phyloP scores from a whole-genome alignment of 1,140 invertebrate genomes.

The Batillaria attramentaria region DNA sequence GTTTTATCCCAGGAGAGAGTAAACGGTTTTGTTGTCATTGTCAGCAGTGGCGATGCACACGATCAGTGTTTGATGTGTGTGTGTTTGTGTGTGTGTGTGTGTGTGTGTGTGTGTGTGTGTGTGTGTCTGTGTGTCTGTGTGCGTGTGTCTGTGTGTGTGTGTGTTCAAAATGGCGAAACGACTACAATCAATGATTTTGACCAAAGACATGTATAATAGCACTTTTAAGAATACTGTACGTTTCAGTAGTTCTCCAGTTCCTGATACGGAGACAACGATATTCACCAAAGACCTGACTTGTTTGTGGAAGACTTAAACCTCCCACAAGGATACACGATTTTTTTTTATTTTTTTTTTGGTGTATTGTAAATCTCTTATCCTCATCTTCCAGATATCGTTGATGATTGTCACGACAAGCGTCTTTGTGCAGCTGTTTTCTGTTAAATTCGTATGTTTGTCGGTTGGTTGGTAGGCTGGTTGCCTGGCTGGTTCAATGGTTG shows the following conservation, averaged over 20 bases:
- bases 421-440: too few relatives aligned
- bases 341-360: too few relatives aligned
- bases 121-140: not conserved
- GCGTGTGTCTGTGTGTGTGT: not conserved
- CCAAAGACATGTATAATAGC: not conserved
- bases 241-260: not conserved
- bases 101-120: not conserved
- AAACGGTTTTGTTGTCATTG: not conserved
- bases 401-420: too few relatives aligned
- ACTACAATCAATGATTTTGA: not conserved
- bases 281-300: too few relatives aligned
- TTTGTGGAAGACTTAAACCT: not conserved
- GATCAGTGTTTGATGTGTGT: not conserved
- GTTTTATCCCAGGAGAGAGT: too few relatives aligned
- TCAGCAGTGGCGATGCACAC: not conserved
- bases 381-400: too few relatives aligned
- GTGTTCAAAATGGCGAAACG: not conserved
- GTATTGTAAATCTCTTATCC: too few relatives aligned
- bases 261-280: not conserved
- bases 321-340: not conserved
- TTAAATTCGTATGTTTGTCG: too few relatives aligned
- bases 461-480: too few relatives aligned
- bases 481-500: too few relatives aligned
- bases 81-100: not conserved
- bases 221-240: not conserved